These are phyloP conservation scores for Orthonevra nobilis DNA, from an alignment of 2,888 invertebrate genomes.

Conservation along the genomic window DNA sequence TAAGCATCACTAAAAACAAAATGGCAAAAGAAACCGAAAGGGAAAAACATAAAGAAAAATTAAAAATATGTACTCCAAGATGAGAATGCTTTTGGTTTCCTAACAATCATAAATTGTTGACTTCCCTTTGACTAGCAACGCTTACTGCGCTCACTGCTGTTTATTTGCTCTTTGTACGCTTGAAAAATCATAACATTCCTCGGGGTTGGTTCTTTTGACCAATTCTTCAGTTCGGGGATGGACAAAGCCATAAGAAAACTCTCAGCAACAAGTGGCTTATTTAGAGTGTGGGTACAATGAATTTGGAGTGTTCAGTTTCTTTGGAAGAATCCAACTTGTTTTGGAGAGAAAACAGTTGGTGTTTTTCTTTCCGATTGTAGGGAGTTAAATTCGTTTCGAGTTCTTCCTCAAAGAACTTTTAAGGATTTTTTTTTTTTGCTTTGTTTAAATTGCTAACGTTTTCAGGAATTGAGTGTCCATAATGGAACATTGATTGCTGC, in stretches of 20 bases:
- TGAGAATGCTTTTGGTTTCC: conserved; percentile 39
- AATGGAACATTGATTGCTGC: too few relatives aligned
- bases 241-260: conserved; percentile 31
- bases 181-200: conserved; percentile 8
- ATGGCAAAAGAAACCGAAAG: conserved; percentile 1
- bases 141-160: conserved; percentile 3
- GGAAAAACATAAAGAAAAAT: conserved; percentile 16
- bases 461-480: too few relatives aligned
- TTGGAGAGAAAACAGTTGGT: conserved; percentile 12
- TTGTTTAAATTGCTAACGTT: too few relatives aligned
- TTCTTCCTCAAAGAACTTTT: conserved; percentile 14
- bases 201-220: conserved; percentile 33
- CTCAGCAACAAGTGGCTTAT: conserved; percentile 62
- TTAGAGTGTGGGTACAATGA: conserved; percentile 60
- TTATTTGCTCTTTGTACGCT: background rate
- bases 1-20: background rate
- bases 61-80: too few relatives aligned
- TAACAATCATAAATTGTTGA: conserved; percentile 46
- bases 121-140: conserved; percentile 37
- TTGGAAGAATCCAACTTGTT: conserved; percentile 36
- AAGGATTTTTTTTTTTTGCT: conserved; percentile 6
- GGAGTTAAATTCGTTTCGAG: conserved; percentile 33
- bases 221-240: conserved; percentile 30
- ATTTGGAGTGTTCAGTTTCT: conserved; percentile 61
- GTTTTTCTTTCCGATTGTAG: conserved; percentile 14